Base-by-base conservation (phyloP, 2,113 vertebrate genomes). In the Pterocles orientalis region DNA sequence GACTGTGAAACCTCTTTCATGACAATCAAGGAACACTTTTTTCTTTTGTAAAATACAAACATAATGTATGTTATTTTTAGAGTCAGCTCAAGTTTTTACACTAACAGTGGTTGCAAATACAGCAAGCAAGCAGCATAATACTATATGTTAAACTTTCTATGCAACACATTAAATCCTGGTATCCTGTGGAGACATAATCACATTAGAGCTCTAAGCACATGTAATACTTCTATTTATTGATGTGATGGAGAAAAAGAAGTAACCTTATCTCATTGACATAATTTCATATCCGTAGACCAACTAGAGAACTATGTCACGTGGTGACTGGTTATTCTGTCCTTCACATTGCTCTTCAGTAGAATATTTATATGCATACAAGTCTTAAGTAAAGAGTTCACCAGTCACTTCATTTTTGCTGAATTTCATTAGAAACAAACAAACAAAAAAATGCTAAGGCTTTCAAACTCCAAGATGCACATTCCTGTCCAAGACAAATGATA, bases 151-250 rank as follows among this genome's bases (percentile, higher is more conserved):
- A 62, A 90, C 6, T 85, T 96, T n/a, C 75, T 82, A 7, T 25
- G 39, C 57, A 76, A 65, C 66, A 69, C 57, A 82, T 48, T 80
- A 86, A 95, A 93, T 88, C 75, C 70, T 48, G 26, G 29, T 80
- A 54, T 82, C 94, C 94, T 85, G 79, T 57, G 71, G 92, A 85
- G 79, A 82, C 62, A 56, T 82, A 94, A 94, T 93, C 85, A 88
- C 48, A 88, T 96, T 88, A 90, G 33, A 82, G 82, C 29, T 88
- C 66, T 94, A 94, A 93, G 92, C 50, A 80, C 47, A 72, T 61
- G 75, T 92, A 93, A 93, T 80, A 31, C 73, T 93, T 85, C 39
- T 34, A 60, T 41, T 91, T 90, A 61, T 82, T 76, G 62, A 69
- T 0, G 2, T 28, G 26, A n/a, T 51, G 21, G 57, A 47, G 43